Conservation (phyloP, 2,113 vertebrate genomes). For the Ginglymostoma cirratum region DNA sequence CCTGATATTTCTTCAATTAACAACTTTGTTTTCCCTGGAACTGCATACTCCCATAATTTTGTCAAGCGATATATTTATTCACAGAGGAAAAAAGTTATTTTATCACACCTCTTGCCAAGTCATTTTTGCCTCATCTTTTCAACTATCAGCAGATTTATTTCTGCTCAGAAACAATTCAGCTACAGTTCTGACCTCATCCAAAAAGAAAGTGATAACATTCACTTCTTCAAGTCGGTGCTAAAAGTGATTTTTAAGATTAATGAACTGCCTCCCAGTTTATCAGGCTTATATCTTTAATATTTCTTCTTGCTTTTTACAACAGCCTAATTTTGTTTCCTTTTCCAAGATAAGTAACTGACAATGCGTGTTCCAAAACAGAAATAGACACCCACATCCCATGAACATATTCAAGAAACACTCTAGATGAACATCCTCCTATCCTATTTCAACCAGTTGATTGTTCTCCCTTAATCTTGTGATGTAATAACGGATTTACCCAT, state of each 20-base stretch:
- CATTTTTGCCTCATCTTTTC: background rate
- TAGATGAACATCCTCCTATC: background rate
- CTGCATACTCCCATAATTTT: background rate
- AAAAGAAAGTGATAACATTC: background rate
- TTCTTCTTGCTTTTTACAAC: background rate
- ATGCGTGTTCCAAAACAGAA: background rate
- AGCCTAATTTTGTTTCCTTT: background rate
- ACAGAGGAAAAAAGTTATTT: background rate
- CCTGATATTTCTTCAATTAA: background rate
- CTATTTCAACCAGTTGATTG: background rate
- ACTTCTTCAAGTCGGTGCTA: background rate
- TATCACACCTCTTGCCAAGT: background rate
- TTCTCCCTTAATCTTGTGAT: background rate
- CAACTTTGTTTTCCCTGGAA: background rate
- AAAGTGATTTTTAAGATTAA: background rate
- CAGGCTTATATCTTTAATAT: background rate
- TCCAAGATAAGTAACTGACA: background rate
- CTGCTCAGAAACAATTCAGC: too few relatives aligned
- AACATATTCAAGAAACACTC: too few relatives aligned
- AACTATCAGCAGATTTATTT: background rate
- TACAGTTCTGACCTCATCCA: background rate
- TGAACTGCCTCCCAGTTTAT: background rate
- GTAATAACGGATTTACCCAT: background rate
- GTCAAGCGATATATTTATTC: background rate
- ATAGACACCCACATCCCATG: too few relatives aligned